phyloP scores from a whole-genome alignment of 2,888 invertebrate genomes.

The Drosophila kambysellisi region DNA sequence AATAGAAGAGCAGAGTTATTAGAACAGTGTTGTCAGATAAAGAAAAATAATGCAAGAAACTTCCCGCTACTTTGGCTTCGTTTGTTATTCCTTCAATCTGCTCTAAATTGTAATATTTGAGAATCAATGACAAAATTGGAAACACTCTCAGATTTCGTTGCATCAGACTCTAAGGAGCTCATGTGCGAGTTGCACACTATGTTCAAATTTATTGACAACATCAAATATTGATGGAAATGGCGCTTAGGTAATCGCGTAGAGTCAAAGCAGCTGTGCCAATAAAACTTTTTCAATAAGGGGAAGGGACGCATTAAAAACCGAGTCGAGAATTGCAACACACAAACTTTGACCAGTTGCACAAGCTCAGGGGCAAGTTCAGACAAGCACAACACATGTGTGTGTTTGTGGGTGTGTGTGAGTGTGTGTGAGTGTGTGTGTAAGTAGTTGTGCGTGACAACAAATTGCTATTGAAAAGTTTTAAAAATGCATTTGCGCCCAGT shows the following conservation, averaged over 20 bases:
- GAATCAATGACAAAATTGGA: neutral
- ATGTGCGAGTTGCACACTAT: neutral
- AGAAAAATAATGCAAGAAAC: neutral
- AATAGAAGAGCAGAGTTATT: too few species aligned
- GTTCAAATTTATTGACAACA: constrained; percentile 35
- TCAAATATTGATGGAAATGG: constrained; percentile 47
- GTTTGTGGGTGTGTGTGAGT: constrained; percentile 4
- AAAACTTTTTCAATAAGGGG: constrained; percentile 77
- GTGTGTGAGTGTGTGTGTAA: constrained; percentile 9
- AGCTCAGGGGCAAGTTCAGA: constrained; percentile 28
- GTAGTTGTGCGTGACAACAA: constrained; percentile 63
- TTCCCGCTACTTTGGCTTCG: neutral
- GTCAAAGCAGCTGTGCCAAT: constrained; percentile 65
- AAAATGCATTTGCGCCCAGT: constrained; percentile 66
- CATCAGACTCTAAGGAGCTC: neutral
- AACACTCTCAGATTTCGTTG: neutral
- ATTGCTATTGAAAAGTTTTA: constrained; percentile 69
- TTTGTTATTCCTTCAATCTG: neutral
- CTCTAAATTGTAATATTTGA: neutral
- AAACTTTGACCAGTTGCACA: constrained; percentile 70
- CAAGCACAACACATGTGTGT: neutral
- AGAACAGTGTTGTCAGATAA: too few species aligned
- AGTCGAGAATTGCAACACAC: constrained; percentile 59
- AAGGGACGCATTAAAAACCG: constrained; percentile 57
- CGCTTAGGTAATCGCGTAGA: constrained; percentile 47